Evolutionary conservation across 2,888 invertebrate species (phyloP), one percentile per base, ranked within the genome.

Genomic region (Phyto melanocephala): DNA sequence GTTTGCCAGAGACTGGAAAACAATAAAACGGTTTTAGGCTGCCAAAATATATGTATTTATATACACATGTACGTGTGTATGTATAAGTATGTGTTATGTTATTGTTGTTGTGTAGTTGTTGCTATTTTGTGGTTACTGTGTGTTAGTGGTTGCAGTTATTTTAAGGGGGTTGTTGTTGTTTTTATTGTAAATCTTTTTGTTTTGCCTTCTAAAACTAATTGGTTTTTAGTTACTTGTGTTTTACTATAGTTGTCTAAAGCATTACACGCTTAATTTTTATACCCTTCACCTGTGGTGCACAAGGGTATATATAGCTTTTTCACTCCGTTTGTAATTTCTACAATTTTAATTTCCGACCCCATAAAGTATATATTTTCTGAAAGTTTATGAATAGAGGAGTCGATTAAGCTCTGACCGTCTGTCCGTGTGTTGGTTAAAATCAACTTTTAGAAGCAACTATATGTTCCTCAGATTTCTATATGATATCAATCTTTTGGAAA

Each of bases 201-300:
- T 80, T 65, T 62, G 13, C 37, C 37, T 65, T 74, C 37, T 58
- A 65, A 75, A 82, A 75, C 70, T 82, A 82, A 82, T 82, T 82
- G 81, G 74, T 75, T 82, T 79, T 78, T 28, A 71, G 75, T 75
- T 79, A 67, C 37, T 75, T 82, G 75, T 82, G 58, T 75, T 65
- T n/a, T n/a, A n/a, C n/a, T n/a, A 78, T 67, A 63, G 45, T 75
- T 45, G 52, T 68, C 58, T 68, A 42, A 68, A 68, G 77, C 78
- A 35, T 42, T 78, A 52, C 50, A 70, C 42, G 68, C 33, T 68
- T 47, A 42, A 20, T 42, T 22, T 15, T 35, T 33, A 42, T n/a
- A n/a, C n/a, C n/a, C n/a, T n/a, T n/a, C n/a, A n/a, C n/a, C n/a
- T n/a, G n/a, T n/a, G n/a, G n/a, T n/a, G n/a, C n/a, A n/a, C n/a